phyloP scores from a whole-genome alignment of 1,140 invertebrate genomes.

The Drosophila subobscura region DNA sequence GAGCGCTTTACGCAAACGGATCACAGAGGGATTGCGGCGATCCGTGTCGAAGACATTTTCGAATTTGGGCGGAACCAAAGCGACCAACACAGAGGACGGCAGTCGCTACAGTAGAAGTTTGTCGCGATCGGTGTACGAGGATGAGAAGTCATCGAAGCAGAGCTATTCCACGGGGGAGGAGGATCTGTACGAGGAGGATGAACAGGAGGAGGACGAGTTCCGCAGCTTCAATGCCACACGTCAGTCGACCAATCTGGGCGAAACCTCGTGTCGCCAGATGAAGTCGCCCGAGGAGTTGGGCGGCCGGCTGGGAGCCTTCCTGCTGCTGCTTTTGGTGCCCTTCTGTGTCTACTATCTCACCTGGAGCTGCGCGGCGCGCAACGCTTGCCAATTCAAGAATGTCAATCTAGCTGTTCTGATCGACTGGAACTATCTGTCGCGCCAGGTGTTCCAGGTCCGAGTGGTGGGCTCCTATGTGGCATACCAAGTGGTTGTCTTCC shows the following conservation, averaged over 20 bases:
- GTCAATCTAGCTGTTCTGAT: conserved; percentile 57
- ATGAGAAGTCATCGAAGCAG: conserved; percentile 70
- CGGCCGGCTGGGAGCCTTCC: conserved; percentile 69
- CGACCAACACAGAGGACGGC: conserved; percentile 61
- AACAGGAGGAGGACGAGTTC: conserved; percentile 56
- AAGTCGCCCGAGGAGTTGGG: conserved; percentile 73
- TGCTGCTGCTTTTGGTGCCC: conserved; percentile 66
- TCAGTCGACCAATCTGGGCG: conserved; percentile 28
- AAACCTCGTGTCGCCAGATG: conserved; percentile 45
- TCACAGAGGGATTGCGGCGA: conserved; percentile 68
- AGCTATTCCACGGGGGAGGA: conserved; percentile 84
- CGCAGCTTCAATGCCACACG: conserved; percentile 66
- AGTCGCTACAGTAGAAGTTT: conserved; percentile 78
- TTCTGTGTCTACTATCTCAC: conserved; percentile 67
- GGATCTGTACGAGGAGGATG: conserved; percentile 63
- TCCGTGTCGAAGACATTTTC: conserved; percentile 73
- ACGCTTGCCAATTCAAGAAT: conserved; percentile 75
- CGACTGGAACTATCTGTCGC: conserved; percentile 57
- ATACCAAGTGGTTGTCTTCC: conserved; percentile 76
- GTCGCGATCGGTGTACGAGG: conserved; percentile 74
- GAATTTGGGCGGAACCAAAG: conserved; percentile 47
- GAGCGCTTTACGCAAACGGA: conserved; percentile 62
- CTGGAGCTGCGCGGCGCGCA: conserved; percentile 77
- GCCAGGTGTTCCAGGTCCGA: conserved; percentile 72
- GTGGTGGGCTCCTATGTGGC: conserved; percentile 69